Evolutionary conservation across 2,797 vertebrate species (phyloP), one percentile per base, ranked within the genome.

Genomic region (Nannoperca obscura): DNA sequence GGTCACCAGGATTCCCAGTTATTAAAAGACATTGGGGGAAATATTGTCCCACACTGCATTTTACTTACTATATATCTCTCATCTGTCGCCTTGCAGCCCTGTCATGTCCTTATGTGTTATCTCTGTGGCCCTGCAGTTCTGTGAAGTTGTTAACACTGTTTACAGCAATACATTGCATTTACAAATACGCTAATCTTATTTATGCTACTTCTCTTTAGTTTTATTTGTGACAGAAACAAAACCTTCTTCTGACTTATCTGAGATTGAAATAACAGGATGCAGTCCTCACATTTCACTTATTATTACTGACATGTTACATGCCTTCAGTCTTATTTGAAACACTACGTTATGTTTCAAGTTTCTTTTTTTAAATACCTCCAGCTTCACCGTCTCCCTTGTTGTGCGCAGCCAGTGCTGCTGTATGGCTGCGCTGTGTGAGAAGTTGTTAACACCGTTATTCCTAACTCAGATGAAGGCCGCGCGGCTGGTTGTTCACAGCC

Each of bases 381-480:
- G 54, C 78, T 58, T 59, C 60, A 19, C 50, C 46, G 0, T 75
- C 66, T 72, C 58, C 76, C 80, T 83, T 78, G 78, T 85, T 86
- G 80, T 78, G 77, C 15, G 72, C 64, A 20, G 75, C 40, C 62
- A 5, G 57, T 42, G 83, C 81, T 82, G 83, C 78, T 74, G 80
- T 82, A 20, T 27, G 61, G 75, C 84, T 65, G 65, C 6, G 42
- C 74, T 61, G 69, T 81, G 86, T 79, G 89, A 88, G 87, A 92
- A 89, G 90, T 90, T 92, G 92, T 94, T 92, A 92, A 92, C 92
- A 86, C 91, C 50, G 87, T 90, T 94, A 93, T 94, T 94, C 90
- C 88, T 87, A 91, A 90, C 87, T 24, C 80, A 77, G 81, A 86
- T 81, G 86, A 94, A 92, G 89, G 88, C 88, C 47, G 52, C n/a